phyloP scores from a whole-genome alignment of 2,797 vertebrate species.

The Poeciliopsis paucimaculata region DNA sequence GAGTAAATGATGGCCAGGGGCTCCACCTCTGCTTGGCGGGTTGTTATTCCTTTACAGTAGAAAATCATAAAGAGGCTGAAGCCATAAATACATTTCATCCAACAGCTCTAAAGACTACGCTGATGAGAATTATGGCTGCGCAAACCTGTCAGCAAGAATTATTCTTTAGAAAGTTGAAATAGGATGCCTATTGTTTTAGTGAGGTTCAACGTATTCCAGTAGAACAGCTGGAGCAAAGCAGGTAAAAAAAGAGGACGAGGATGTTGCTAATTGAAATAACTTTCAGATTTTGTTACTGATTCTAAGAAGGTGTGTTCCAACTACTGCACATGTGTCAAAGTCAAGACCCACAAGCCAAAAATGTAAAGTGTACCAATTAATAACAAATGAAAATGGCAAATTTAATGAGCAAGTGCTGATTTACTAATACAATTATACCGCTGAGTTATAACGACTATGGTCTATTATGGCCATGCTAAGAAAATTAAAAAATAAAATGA shows the following conservation, averaged over 20 bases:
- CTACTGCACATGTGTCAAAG: neutral
- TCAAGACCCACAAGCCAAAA: too few species aligned
- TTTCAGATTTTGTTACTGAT: neutral
- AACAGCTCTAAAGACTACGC: constrained; percentile 58
- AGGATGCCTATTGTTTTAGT: constrained; percentile 59
- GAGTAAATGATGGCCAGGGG: constrained; percentile 75
- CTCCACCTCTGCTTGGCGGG: constrained; percentile 56
- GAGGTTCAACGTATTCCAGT: constrained; percentile 2
- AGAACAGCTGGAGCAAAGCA: constrained; percentile 18
- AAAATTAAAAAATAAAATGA: neutral
- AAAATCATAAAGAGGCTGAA: constrained; percentile 67
- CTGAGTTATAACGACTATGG: neutral
- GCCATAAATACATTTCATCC: constrained; percentile 69
- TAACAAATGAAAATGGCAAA: neutral
- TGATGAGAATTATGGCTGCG: constrained; percentile 55
- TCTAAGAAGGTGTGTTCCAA: neutral
- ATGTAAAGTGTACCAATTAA: neutral
- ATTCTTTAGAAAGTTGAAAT: constrained; percentile 60
- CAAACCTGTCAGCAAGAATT: constrained; percentile 55
- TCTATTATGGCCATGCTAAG: too few species aligned
- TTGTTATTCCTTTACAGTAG: constrained; percentile 73
- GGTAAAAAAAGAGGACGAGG: neutral
- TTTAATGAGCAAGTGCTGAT: neutral
- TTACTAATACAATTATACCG: neutral
- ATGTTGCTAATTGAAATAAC: neutral